Evolutionary conservation across 37 sponge, comb jelly and placozoan species (phyloP).

Genomic region (Bolinopsis microptera): DNA sequence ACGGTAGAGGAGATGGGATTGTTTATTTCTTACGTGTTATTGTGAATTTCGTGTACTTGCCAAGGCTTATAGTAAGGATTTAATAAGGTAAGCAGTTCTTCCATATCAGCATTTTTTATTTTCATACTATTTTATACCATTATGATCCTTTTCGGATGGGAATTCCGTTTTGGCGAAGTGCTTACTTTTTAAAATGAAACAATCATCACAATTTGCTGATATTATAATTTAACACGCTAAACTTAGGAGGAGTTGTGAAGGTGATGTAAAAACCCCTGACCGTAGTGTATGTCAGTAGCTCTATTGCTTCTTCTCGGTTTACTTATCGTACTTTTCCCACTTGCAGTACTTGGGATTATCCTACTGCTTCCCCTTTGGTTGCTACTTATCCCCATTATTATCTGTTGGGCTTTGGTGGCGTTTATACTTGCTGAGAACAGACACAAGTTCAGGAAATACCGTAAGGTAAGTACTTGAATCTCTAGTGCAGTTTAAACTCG

Average conservation of each 20-base stretch:
- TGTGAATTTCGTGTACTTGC: neutral
- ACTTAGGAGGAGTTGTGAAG: neutral
- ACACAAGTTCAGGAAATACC: slow-evolving; percentile 17
- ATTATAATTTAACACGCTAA: too few species aligned
- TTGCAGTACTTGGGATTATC: slow-evolving; percentile 1
- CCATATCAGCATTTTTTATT: too few species aligned
- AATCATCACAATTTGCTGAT: too few species aligned
- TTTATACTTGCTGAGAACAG: neutral
- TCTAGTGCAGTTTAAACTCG: too few species aligned
- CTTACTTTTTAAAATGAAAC: too few species aligned
- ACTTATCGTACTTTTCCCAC: neutral
- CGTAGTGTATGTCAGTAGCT: neutral
- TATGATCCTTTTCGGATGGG: too few species aligned
- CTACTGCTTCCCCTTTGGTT: slow-evolving; percentile 11
- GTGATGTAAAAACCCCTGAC: neutral
- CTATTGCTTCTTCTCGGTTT: neutral
- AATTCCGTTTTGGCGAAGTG: too few species aligned
- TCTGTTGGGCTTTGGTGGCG: neutral
- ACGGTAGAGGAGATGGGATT: neutral
- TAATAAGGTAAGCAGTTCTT: too few species aligned
- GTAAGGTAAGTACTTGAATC: slow-evolving; percentile 9
- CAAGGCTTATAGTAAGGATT: too few species aligned
- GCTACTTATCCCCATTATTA: neutral
- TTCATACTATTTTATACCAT: too few species aligned
- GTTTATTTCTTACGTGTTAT: neutral